Evolutionary conservation across 2,113 vertebrate genomes (phyloP), one percentile per base, ranked within the genome.

Genomic region (Corythornis vintsioides): DNA sequence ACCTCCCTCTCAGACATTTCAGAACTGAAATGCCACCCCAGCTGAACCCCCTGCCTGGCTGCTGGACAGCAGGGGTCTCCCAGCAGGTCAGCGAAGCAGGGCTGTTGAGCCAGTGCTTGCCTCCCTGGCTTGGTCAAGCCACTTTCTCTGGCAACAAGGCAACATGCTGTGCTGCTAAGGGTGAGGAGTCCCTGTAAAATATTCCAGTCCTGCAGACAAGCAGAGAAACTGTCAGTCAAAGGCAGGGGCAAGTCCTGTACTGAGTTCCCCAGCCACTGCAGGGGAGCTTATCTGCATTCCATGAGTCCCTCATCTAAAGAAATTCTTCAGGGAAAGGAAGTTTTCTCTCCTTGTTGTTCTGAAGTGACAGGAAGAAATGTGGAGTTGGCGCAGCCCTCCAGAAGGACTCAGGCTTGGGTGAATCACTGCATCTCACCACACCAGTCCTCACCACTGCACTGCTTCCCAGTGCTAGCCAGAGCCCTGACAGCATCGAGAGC

Each of bases 1-100:
- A 6, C 40, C 31, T 24, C 18, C 64, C 0, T 13, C 24, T 73
- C 33, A 57, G 48, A 24, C 66, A 14, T 82, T 59, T 69, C 67
- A 40, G 33, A 63, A 56, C 20, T 1, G 0, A 53, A 67, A 65
- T 7, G 12, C 17, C 47, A 25, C 20, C 43, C 22, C 38, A 38
- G 74, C 29, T 15, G 24, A 67, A 20, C 25, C 13, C 42, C 53
- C 38, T 2, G 7, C 28, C 35, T 0, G 0, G 24, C 14, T 2
- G 0, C 6, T 35, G 33, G 45, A 69, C 29, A 4, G 0, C 26
- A 3, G 43, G 56, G 31, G 43, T n/a, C 47, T 13, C 35, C 35
- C 5, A 2, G 48, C 15, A 10, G 66, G 13, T 25, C 18, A 2
- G 50, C 29, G 0, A 0, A 21, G 31, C 7, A 14, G n/a, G 33